phyloP scores from a whole-genome alignment of 2,888 invertebrate species.

The Oscheius sp. region DNA sequence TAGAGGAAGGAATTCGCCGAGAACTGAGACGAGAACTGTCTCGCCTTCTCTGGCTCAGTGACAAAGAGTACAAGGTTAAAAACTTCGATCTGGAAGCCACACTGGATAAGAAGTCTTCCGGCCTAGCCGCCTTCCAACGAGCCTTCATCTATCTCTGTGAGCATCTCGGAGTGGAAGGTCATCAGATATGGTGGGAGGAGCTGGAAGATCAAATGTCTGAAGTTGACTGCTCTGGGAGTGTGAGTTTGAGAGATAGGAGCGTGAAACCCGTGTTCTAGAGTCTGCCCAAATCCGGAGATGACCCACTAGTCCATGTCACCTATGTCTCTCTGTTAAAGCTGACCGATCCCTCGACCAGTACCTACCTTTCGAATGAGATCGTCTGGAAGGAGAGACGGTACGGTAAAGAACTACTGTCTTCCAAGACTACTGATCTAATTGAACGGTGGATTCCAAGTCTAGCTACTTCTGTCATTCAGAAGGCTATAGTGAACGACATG shows the following conservation, averaged over 20 bases:
- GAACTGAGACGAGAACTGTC: conserved; percentile 58
- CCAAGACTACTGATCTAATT: conserved; percentile 19
- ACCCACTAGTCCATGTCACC: conserved; percentile 24
- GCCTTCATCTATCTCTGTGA: conserved; percentile 67
- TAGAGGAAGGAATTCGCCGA: conserved; percentile 64
- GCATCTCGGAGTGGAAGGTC: conserved; percentile 65
- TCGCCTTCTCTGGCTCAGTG: conserved; percentile 31
- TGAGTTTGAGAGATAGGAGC: not conserved
- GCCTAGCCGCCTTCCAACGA: conserved; percentile 14
- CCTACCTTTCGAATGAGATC: conserved; percentile 41
- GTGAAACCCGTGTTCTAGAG: not conserved
- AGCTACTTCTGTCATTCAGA: conserved; percentile 16
- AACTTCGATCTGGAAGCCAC: conserved; percentile 27
- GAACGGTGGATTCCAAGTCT: conserved; percentile 33
- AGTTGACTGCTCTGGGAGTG: conserved; percentile 7
- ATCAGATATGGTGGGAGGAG: conserved; percentile 59
- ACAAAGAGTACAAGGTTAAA: conserved; percentile 32
- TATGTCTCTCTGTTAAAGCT: conserved; percentile 37
- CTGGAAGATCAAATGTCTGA: conserved; percentile 40
- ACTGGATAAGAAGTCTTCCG: conserved; percentile 16
- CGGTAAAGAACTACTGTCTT: conserved; percentile 21
- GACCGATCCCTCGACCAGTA: conserved; percentile 42
- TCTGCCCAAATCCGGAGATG: conserved; percentile 17
- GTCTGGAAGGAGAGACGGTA: conserved; percentile 47
- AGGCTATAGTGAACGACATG: conserved; percentile 9